phyloP scores from a whole-genome alignment of 2,797 vertebrate genomes.

The Pangasius djambal region DNA sequence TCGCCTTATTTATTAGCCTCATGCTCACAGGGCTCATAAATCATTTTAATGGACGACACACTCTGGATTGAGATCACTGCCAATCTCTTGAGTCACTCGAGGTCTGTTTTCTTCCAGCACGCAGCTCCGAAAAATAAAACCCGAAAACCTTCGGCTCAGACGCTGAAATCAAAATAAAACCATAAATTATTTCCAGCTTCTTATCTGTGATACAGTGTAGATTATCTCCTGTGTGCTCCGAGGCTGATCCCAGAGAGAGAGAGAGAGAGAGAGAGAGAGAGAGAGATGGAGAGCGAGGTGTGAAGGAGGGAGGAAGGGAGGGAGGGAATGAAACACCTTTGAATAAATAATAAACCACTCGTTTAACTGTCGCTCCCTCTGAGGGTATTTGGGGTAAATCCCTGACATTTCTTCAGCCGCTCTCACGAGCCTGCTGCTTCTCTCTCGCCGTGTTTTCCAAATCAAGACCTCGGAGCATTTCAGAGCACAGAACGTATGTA shows the following conservation, averaged over 20 bases:
- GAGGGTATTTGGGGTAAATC: conserved; percentile 44
- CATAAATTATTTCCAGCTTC: conserved; percentile 41
- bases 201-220: conserved; percentile 15
- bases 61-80: conserved; percentile 1
- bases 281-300: neutral
- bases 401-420: conserved; percentile 32
- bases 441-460: neutral
- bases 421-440: neutral
- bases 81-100: neutral
- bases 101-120: neutral
- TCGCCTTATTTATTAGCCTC: conserved; percentile 24
- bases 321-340: neutral
- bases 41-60: conserved; percentile 18
- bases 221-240: neutral
- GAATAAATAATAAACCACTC: conserved; percentile 42
- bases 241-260: neutral
- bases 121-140: neutral
- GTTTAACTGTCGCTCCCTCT: conserved; percentile 34
- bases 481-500: no score
- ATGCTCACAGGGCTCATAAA: conserved; percentile 13
- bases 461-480: neutral
- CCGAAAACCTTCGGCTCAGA: neutral
- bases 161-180: neutral
- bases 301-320: neutral
- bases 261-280: neutral